Conservation (phyloP, 2,888 invertebrate species). For the Cetonia aurata region DNA sequence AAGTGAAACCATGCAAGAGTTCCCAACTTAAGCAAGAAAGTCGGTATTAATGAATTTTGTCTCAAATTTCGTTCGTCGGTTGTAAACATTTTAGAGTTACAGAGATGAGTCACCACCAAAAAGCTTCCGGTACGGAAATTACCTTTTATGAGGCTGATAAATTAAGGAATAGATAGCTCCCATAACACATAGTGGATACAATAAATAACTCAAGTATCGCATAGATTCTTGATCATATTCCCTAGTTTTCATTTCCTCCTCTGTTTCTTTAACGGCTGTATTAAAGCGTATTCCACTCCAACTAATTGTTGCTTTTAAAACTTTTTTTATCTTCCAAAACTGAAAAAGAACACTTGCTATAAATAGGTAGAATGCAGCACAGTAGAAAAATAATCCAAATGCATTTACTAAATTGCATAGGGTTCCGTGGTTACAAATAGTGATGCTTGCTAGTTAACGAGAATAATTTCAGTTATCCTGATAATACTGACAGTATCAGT, state of each 20-base stretch:
- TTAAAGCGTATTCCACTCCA: conserved; percentile 64
- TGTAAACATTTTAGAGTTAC: not conserved
- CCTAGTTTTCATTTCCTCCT: conserved; percentile 84
- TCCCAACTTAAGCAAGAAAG: too few species aligned
- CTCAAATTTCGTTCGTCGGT: too few species aligned
- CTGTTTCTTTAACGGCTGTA: conserved; percentile 63
- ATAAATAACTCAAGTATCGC: conserved; percentile 88
- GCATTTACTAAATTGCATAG: not conserved
- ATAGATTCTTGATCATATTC: conserved; percentile 93
- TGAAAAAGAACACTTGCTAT: conserved; percentile 64
- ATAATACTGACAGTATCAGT: too few species aligned
- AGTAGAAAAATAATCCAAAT: too few species aligned
- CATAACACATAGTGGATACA: conserved; percentile 88
- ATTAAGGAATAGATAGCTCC: conserved; percentile 94
- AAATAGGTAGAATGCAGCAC: too few species aligned
- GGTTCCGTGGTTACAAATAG: too few species aligned
- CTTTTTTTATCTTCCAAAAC: conserved; percentile 96
- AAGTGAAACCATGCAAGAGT: too few species aligned
- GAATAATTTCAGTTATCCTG: too few species aligned
- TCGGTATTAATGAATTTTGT: too few species aligned
- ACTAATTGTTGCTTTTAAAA: conserved; percentile 75
- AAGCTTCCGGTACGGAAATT: conserved; percentile 40
- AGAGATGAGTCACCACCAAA: not conserved
- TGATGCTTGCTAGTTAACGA: too few species aligned
- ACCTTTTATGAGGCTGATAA: conserved; percentile 96